A percentile compares a stretch with the other conserved stretches of the same genome.
These are phyloP conservation scores for Thera britannica DNA, from an alignment of 2,888 invertebrate genomes.

Conservation along the genomic window DNA sequence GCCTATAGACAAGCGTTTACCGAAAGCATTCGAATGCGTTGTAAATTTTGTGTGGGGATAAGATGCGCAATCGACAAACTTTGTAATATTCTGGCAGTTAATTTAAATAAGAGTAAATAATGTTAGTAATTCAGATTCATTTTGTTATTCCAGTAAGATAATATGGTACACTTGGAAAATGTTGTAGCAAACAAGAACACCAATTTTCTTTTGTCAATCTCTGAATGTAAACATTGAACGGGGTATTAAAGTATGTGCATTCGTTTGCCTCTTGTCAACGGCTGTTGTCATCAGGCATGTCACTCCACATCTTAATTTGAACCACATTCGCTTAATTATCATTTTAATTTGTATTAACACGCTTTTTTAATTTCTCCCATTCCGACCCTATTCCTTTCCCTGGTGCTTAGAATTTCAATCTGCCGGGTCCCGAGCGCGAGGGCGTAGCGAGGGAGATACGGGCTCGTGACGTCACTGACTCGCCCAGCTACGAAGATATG, in stretches of 20 bases:
- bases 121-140: no score
- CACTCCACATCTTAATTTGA: slow-evolving; percentile 51
- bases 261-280: background rate
- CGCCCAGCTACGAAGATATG: slow-evolving; percentile 61
- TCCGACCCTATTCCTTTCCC: slow-evolving; percentile 71
- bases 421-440: slow-evolving; percentile 71
- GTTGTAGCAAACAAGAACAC: no score
- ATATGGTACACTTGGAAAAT: no score
- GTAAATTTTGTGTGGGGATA: no score
- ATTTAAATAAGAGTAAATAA: background rate
- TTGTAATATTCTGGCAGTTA: no score
- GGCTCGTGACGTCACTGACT: slow-evolving; percentile 68
- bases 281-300: slow-evolving; percentile 66
- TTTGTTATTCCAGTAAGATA: no score
- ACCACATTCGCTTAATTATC: slow-evolving; percentile 65
- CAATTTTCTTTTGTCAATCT: no score
- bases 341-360: slow-evolving; percentile 83
- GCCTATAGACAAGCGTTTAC: background rate
- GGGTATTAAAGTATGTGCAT: background rate
- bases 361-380: slow-evolving; percentile 83
- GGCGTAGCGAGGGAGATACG: slow-evolving; percentile 54
- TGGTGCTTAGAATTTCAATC: slow-evolving; percentile 80
- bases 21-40: slow-evolving; percentile 7
- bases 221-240: background rate
- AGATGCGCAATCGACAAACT: no score